A percentile compares a stretch with the other conserved stretches of the same genome.
Evolutionary conservation across 2,113 vertebrate genomes (phyloP).

Genomic region (Lampris incognitus): DNA sequence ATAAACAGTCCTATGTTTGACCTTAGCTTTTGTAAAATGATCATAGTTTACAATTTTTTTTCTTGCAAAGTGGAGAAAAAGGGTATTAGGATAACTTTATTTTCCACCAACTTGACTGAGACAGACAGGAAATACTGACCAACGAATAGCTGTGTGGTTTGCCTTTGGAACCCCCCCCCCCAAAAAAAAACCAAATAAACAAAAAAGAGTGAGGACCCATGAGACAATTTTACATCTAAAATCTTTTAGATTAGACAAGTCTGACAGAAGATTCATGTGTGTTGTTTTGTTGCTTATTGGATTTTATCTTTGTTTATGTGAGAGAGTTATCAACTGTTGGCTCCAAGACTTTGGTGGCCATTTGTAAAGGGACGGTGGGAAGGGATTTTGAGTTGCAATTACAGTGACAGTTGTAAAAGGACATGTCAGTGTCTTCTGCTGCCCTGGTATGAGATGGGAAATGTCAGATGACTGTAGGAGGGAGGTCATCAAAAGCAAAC

Average conservation of each 20-base stretch:
- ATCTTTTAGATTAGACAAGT: slow-evolving; percentile 48
- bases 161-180: slow-evolving; percentile 6
- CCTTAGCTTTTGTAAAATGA: background rate
- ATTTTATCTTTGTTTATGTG: slow-evolving; percentile 62
- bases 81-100: slow-evolving; percentile 26
- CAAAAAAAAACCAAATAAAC: slow-evolving; percentile 13
- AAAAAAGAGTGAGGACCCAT: slow-evolving; percentile 33
- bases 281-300: slow-evolving; percentile 53
- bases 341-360: slow-evolving; percentile 36
- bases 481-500: slow-evolving; percentile 43
- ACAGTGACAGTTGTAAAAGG: slow-evolving; percentile 50
- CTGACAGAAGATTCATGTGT: slow-evolving; percentile 47
- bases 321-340: slow-evolving; percentile 45
- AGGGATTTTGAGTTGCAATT: slow-evolving; percentile 42
- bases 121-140: slow-evolving; percentile 36
- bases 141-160: slow-evolving; percentile 17
- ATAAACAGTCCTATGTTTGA: background rate
- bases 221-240: slow-evolving; percentile 40
- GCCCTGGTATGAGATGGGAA: slow-evolving; percentile 8
- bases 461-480: slow-evolving; percentile 52
- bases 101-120: slow-evolving; percentile 16
- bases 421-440: slow-evolving; percentile 29
- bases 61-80: slow-evolving; percentile 2
- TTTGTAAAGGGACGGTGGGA: slow-evolving; percentile 42
- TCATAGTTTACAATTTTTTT: slow-evolving; percentile 7